These are phyloP conservation scores for Triops cancriformis DNA, from an alignment of 1,140 invertebrate genomes.

Conservation along the genomic window DNA sequence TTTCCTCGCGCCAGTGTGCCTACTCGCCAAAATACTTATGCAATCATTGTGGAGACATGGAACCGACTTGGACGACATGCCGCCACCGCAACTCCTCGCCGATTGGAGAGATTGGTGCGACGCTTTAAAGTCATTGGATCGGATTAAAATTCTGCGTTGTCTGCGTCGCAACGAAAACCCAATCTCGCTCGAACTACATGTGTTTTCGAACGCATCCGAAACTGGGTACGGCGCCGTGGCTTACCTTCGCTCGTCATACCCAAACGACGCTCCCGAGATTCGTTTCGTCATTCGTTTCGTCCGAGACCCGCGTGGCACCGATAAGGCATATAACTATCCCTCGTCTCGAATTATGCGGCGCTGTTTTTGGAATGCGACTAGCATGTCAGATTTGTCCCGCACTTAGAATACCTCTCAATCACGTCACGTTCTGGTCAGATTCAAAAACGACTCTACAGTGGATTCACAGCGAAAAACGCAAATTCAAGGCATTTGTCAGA, in stretches of 20 bases:
- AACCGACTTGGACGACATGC: not conserved
- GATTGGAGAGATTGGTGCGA: not conserved
- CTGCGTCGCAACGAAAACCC: not conserved
- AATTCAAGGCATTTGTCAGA: conserved; percentile 25
- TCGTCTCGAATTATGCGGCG: not conserved
- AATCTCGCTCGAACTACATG: not conserved
- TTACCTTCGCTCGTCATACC: not conserved
- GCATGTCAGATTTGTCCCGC: no score
- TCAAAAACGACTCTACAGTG: conserved; percentile 23
- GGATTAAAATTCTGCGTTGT: not conserved
- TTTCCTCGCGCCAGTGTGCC: no score
- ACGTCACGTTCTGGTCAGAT: no score
- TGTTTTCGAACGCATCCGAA: conserved; percentile 1
- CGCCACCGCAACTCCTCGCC: not conserved
- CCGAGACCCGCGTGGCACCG: no score
- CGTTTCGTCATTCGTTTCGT: not conserved
- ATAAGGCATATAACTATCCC: not conserved
- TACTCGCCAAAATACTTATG: not conserved
- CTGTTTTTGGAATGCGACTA: not conserved
- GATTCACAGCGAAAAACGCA: not conserved
- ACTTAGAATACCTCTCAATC: conserved; percentile 18
- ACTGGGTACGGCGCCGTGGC: not conserved
- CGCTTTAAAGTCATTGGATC: not conserved
- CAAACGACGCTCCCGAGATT: no score
- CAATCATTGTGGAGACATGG: not conserved